Percentiles rank a stretch among this genome's conserved stretches.
Conservation (phyloP, 1,140 invertebrate genomes). For the Drosophila tsacasi region DNA sequence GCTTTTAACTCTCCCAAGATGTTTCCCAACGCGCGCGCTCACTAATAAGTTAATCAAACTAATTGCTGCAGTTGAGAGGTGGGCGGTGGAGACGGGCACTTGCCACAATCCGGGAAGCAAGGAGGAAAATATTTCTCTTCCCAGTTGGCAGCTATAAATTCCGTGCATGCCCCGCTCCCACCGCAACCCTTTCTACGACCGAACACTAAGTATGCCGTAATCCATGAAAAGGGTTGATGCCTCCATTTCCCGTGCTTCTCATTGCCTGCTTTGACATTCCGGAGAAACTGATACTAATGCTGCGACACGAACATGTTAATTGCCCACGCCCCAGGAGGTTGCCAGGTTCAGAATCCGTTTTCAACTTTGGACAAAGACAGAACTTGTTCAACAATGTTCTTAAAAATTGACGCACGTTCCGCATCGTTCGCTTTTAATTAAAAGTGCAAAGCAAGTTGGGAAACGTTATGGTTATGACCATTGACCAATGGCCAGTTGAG, state of each 20-base stretch:
- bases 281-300: slow-evolving; percentile 47
- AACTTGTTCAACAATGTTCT: slow-evolving; percentile 75
- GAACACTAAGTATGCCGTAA: slow-evolving; percentile 71
- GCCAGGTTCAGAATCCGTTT: slow-evolving; percentile 22
- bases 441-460: slow-evolving; percentile 53
- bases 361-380: slow-evolving; percentile 35
- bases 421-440: slow-evolving; percentile 73
- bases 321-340: slow-evolving; percentile 47
- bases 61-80: slow-evolving; percentile 46
- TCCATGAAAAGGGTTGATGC: slow-evolving; percentile 65
- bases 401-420: slow-evolving; percentile 71
- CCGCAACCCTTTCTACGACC: background rate
- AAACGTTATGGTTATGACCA: slow-evolving; percentile 65
- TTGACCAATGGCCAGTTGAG: slow-evolving; percentile 64
- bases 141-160: slow-evolving; percentile 68
- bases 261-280: slow-evolving; percentile 63
- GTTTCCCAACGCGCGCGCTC: slow-evolving; percentile 2
- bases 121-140: slow-evolving; percentile 41
- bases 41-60: slow-evolving; percentile 81
- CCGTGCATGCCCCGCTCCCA: slow-evolving; percentile 44
- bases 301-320: slow-evolving; percentile 80
- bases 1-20: slow-evolving; percentile 27
- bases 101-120: slow-evolving; percentile 16
- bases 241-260: slow-evolving; percentile 23
- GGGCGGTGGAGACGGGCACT: slow-evolving; percentile 16